A percentile compares a stretch with the other conserved stretches of the same genome.
Evolutionary conservation across 2,888 invertebrate species (phyloP).

Genomic region (Meandrusa payeni): DNA sequence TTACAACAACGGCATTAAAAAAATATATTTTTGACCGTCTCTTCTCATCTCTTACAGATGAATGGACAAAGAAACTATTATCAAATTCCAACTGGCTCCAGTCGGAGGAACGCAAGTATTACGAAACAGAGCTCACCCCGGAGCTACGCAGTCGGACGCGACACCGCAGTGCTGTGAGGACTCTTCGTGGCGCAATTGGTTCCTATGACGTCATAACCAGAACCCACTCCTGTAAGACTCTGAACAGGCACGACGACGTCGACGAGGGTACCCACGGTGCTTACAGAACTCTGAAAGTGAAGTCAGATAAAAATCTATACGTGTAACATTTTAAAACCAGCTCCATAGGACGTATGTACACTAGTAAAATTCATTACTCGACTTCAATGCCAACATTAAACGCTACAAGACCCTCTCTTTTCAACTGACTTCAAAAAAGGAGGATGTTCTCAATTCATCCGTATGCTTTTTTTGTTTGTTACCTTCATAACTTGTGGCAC

Average conservation of each 20-base stretch:
- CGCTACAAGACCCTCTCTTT: no score
- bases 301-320: conserved; percentile 44
- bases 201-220: conserved; percentile 67
- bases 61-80: conserved; percentile 86
- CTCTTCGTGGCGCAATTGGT: conserved; percentile 45
- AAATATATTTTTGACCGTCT: no score
- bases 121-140: conserved; percentile 66
- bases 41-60: no score
- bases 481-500: no score
- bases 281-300: conserved; percentile 61
- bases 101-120: conserved; percentile 79
- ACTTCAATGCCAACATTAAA: no score
- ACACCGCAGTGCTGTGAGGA: conserved; percentile 53
- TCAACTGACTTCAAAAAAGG: no score
- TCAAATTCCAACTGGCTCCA: conserved; percentile 86
- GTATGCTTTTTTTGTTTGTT: no score
- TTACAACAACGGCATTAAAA: no score
- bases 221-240: conserved; percentile 62
- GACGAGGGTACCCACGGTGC: conserved; percentile 64
- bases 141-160: conserved; percentile 43
- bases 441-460: no score
- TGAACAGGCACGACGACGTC: conserved; percentile 55
- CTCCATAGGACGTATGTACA: no score
- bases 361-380: no score
- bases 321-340: no score